These are phyloP conservation scores for Cricetomys ansorgei DNA, from an alignment of 2,113 vertebrate genomes.

Conservation along the genomic window DNA sequence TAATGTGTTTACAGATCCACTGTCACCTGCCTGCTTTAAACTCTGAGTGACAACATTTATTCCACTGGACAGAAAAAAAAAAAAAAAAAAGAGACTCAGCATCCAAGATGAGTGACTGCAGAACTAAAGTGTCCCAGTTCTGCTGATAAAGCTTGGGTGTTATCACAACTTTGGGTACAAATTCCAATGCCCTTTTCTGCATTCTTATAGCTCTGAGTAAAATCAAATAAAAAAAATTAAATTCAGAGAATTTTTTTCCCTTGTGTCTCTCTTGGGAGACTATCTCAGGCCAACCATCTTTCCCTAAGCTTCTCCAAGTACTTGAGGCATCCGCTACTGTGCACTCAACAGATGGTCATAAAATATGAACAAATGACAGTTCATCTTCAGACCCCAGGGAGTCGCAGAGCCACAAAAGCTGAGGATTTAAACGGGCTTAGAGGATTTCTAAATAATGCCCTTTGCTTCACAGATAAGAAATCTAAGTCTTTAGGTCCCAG, in stretches of 20 bases:
- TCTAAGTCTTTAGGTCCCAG: neutral
- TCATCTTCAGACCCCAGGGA: conserved; percentile 21
- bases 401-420: conserved; percentile 20
- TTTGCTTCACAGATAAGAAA: conserved; percentile 29
- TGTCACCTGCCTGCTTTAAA: neutral
- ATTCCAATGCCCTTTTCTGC: neutral
- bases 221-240: neutral
- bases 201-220: neutral
- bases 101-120: neutral
- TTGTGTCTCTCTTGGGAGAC: neutral
- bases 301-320: neutral
- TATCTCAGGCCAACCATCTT: neutral
- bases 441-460: conserved; percentile 54
- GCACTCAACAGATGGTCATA: conserved; percentile 18
- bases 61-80: neutral
- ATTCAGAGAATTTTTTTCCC: neutral
- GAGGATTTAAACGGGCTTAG: conserved; percentile 45
- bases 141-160: neutral
- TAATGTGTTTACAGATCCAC: neutral
- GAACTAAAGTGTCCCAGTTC: neutral
- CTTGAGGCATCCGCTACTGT: neutral
- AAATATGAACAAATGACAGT: conserved; percentile 44
- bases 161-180: neutral
- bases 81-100: neutral
- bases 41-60: neutral